These are phyloP conservation scores for Dascyllus trimaculatus DNA, from an alignment of 2,113 vertebrate species.

Conservation along the genomic window DNA sequence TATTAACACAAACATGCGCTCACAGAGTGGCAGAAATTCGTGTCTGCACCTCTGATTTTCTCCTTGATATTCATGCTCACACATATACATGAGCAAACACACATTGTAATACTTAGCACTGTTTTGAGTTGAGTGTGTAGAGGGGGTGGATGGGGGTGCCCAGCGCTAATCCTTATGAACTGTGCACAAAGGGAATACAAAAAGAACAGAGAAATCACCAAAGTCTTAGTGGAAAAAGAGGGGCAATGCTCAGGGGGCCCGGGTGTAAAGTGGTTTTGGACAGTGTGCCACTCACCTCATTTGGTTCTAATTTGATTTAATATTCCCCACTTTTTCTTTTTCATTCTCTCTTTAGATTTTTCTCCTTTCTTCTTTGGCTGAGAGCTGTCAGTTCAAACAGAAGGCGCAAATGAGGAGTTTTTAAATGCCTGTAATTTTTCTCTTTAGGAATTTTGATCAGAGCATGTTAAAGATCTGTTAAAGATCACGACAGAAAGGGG, in stretches of 20 bases:
- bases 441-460: conserved; percentile 49
- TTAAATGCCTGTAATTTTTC: conserved; percentile 52
- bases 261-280: conserved; percentile 76
- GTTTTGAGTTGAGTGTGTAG: conserved; percentile 28
- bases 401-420: conserved; percentile 52
- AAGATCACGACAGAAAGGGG: conserved; percentile 18
- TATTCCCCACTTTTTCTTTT: conserved; percentile 61
- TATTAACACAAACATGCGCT: conserved; percentile 30
- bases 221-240: conserved; percentile 71
- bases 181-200: conserved; percentile 64
- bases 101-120: conserved; percentile 68
- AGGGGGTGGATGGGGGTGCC: conserved; percentile 50
- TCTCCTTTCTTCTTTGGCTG: conserved; percentile 59
- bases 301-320: conserved; percentile 79
- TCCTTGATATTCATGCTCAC: conserved; percentile 67
- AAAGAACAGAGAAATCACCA: conserved; percentile 63
- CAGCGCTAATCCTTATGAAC: conserved; percentile 69
- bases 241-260: conserved; percentile 62
- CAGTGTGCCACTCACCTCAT: conserved; percentile 63
- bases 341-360: conserved; percentile 38
- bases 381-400: conserved; percentile 67
- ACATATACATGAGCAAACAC: conserved; percentile 61
- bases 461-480: conserved; percentile 34
- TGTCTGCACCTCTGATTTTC: conserved; percentile 48
- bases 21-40: conserved; percentile 15